Evolutionary conservation across 2,888 invertebrate genomes (phyloP).

Genomic region (Crocallis elinguaria): DNA sequence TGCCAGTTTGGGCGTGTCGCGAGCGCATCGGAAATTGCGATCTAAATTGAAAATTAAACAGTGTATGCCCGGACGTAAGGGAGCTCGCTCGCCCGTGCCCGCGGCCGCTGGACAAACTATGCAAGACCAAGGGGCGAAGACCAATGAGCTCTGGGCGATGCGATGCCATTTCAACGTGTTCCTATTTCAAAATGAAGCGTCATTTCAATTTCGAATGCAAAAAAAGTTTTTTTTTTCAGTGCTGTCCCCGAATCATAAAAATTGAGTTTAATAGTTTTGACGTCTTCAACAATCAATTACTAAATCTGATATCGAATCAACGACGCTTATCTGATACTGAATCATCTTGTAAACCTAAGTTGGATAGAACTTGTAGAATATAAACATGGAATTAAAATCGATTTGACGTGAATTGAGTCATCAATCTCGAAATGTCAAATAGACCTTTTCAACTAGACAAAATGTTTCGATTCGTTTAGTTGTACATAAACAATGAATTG

Average conservation of each 20-base stretch:
- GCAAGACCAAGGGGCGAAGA: constrained; percentile 21
- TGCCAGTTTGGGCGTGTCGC: constrained; percentile 79
- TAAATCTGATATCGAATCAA: constrained; percentile 4
- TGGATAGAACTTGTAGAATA: constrained; percentile 1
- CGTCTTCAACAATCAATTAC: constrained; percentile 13
- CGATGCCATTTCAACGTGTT: constrained; percentile 40
- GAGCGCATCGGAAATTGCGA: constrained; percentile 83
- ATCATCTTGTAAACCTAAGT: constrained; percentile 20
- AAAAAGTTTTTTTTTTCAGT: background rate
- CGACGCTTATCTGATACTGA: constrained; percentile 11
- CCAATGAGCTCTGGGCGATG: constrained; percentile 44
- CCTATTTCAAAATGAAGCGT: constrained; percentile 47
- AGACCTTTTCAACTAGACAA: constrained; percentile 46
- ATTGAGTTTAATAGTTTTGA: constrained; percentile 4
- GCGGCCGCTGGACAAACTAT: constrained; percentile 38
- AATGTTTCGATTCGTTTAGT: constrained; percentile 37
- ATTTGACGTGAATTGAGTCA: constrained; percentile 27
- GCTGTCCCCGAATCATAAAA: too few relatives aligned
- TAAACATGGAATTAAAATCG: constrained; percentile 23
- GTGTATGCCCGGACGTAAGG: constrained; percentile 50
- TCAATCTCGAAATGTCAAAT: constrained; percentile 33
- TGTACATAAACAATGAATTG: constrained; percentile 54
- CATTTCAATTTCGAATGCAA: constrained; percentile 17
- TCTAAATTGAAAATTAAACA: constrained; percentile 86
- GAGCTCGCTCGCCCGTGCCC: constrained; percentile 15